Percentiles rank a stretch among this genome's conserved stretches.
phyloP scores from a whole-genome alignment of 2,888 invertebrate genomes.

The Helleia helle region DNA sequence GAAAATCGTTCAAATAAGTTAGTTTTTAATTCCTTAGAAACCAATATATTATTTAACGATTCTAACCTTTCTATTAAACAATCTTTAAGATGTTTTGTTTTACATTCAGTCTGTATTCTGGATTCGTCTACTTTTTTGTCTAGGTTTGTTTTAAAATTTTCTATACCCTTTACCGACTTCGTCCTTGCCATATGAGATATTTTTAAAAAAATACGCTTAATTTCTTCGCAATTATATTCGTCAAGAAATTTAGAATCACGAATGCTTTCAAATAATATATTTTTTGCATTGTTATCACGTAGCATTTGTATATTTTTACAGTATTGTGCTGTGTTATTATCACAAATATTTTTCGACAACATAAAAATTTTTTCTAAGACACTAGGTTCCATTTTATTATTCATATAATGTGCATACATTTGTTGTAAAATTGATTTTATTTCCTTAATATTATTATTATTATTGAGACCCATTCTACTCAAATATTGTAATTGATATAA shows the following conservation, averaged over 20 bases:
- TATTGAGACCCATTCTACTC: neutral
- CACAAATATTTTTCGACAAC: neutral
- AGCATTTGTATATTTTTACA: neutral
- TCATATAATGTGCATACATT: neutral
- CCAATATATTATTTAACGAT: neutral
- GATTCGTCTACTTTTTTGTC: no score
- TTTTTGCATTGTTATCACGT: neutral
- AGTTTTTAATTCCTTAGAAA: neutral
- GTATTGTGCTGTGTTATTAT: neutral
- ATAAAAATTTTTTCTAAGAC: neutral
- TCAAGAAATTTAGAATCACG: neutral
- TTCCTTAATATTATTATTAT: neutral
- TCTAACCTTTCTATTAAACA: neutral
- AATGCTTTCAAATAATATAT: neutral
- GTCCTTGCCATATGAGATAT: neutral
- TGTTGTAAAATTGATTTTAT: neutral
- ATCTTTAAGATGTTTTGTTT: neutral
- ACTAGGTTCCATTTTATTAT: neutral
- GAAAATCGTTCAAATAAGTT: neutral
- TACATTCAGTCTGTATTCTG: no score
- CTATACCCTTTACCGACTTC: neutral
- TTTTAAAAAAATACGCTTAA: neutral
- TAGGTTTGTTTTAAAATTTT: slow-evolving; percentile 1
- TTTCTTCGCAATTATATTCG: neutral
- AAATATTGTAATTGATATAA: neutral